phyloP scores from a whole-genome alignment of 2,113 vertebrate genomes.

The Onychostoma macrolepis region DNA sequence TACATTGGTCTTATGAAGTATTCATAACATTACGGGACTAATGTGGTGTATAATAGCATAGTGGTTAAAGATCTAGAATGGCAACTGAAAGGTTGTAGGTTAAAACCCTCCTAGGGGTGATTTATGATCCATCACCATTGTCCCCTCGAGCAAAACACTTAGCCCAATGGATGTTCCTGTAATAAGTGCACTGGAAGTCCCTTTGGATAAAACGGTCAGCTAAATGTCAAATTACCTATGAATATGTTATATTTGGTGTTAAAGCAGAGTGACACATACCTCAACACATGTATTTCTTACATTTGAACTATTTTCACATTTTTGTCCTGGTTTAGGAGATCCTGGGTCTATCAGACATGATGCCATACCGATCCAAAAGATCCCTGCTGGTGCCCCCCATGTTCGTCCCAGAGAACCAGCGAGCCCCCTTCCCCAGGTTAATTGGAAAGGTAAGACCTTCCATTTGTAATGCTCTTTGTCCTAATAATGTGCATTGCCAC shows the following conservation, averaged over 20 bases:
- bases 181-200: background rate
- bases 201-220: background rate
- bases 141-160: background rate
- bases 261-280: background rate
- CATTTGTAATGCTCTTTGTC: background rate
- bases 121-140: slow-evolving; percentile 19
- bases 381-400: slow-evolving; percentile 88
- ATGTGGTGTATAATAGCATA: slow-evolving; percentile 1
- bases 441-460: slow-evolving; percentile 88
- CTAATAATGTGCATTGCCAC: background rate
- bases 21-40: slow-evolving; percentile 16
- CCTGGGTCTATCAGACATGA: slow-evolving; percentile 78
- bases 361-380: slow-evolving; percentile 84
- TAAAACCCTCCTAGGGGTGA: background rate
- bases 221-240: background rate
- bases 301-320: slow-evolving; percentile 51
- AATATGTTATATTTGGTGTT: background rate
- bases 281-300: background rate
- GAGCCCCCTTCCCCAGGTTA: slow-evolving; percentile 85
- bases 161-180: background rate
- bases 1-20: background rate
- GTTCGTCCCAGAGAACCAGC: slow-evolving; percentile 91
- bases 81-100: background rate
- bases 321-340: slow-evolving; percentile 76
- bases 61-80: background rate